Evolutionary conservation across 2,113 vertebrate genomes (phyloP).

Genomic region (Carettochelys insculpta): DNA sequence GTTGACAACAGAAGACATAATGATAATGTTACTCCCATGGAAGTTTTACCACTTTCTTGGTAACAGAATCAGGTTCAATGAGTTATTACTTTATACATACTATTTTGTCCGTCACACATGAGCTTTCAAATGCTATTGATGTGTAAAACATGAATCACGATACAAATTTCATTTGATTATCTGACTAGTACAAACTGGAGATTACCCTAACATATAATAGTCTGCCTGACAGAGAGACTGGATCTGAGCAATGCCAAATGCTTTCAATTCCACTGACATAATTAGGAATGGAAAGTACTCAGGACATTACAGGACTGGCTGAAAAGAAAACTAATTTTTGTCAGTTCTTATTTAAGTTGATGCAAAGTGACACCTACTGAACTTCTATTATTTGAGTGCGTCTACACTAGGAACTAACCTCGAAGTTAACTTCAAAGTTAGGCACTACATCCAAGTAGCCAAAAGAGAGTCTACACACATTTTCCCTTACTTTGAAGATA

Average conservation of each 20-base stretch:
- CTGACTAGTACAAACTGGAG: not conserved
- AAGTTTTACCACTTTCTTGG: not conserved
- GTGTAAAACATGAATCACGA: not conserved
- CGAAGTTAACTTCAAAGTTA: too few species aligned
- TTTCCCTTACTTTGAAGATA: too few species aligned
- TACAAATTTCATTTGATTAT: not conserved
- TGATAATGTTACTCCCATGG: not conserved
- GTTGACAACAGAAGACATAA: not conserved
- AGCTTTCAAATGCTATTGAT: not conserved
- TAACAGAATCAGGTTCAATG: not conserved
- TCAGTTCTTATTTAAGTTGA: constrained; percentile 21
- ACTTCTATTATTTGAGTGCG: constrained; percentile 34
- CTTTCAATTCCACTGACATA: not conserved
- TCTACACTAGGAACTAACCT: too few species aligned
- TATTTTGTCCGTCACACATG: not conserved
- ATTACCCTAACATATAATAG: not conserved
- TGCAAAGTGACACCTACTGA: constrained; percentile 53
- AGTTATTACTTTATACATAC: not conserved
- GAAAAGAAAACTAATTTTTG: constrained; percentile 13
- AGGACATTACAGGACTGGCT: not conserved
- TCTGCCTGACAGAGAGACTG: not conserved
- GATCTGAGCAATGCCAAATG: not conserved
- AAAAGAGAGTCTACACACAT: too few species aligned
- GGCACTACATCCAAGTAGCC: too few species aligned
- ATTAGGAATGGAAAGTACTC: not conserved